Conservation (phyloP, 2,797 vertebrate species). For the Chaunax sp. region DNA sequence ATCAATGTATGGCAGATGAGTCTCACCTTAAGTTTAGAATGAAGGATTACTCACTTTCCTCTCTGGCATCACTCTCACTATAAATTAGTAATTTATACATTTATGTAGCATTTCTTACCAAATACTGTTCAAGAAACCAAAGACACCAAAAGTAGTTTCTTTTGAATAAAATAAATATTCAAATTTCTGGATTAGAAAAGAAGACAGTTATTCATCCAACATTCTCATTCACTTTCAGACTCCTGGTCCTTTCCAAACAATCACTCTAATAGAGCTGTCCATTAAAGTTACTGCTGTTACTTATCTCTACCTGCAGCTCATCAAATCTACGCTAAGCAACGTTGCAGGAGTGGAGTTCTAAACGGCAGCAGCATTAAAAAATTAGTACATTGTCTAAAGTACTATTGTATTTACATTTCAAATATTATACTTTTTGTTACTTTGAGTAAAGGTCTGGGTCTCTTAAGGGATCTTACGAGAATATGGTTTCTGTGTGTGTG, state of each 20-base stretch:
- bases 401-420: not conserved
- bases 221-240: not conserved
- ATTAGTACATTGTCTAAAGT: not conserved
- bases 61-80: not conserved
- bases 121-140: not conserved
- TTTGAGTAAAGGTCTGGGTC: no score
- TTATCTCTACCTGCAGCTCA: conserved; percentile 37
- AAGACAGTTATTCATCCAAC: no score
- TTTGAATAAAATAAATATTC: no score
- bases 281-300: conserved; percentile 43
- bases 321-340: conserved; percentile 13
- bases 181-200: no score
- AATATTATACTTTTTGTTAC: not conserved
- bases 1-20: conserved; percentile 10
- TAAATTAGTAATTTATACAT: not conserved
- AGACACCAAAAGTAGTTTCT: no score
- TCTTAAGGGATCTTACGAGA: no score
- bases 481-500: no score
- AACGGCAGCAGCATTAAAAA: not conserved
- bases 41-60: conserved; percentile 1
- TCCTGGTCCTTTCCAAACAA: conserved; percentile 54
- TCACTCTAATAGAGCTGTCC: conserved; percentile 54
- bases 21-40: conserved; percentile 27
- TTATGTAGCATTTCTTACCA: not conserved
- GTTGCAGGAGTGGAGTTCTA: not conserved